Evolutionary conservation across 2,797 vertebrate genomes (phyloP), one percentile per base, ranked within the genome.

Genomic region (Artibeus jamaicensis): DNA sequence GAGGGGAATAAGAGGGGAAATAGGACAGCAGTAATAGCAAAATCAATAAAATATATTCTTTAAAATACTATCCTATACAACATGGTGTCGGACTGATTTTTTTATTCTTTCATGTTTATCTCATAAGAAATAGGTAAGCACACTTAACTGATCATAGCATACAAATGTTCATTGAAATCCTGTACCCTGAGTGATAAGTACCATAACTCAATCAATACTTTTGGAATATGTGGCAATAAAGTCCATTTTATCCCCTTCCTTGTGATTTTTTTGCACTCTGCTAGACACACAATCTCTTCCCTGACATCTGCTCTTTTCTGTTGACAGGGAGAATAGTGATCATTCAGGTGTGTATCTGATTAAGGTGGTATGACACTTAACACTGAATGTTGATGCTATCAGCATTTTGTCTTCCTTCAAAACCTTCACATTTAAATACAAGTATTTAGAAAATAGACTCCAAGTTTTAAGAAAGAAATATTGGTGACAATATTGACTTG

Each of bases 81-180:
- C 44, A 22, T 2, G 2, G 5, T 94, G 37, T 90, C 88, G 90
- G 50, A 15, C 42, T 87, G 37, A 14, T 71, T 82, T 91, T 85
- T 50, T 62, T 7, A 55, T 81, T 37, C 76, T 37, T 96, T 93
- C 94, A 82, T 90, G 87, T 97, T 89, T 92, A 96, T 73, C 86
- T 82, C 71, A 96, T 89, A 53, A 93, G 83, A 53, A 91, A 95
- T 65, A 24, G n/a, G 11, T 81, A 34, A 65, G 37, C 3, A 46
- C 67, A 76, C 42, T 71, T 83, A 92, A 46, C 46, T 55, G 70
- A 81, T 93, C 21, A 39, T 37, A 44, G 26, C 7, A n/a, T 76
- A 59, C 37, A 32, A 62, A 55, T 44, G 29, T 4, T 11, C 44
- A 42, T 81, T 65, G 32, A 16, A 86, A 89, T 53, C 59, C 32